Evolutionary conservation across 2,888 invertebrate species (phyloP), one percentile per base, ranked within the genome.

Genomic region (Steinernema carpocapsae): DNA sequence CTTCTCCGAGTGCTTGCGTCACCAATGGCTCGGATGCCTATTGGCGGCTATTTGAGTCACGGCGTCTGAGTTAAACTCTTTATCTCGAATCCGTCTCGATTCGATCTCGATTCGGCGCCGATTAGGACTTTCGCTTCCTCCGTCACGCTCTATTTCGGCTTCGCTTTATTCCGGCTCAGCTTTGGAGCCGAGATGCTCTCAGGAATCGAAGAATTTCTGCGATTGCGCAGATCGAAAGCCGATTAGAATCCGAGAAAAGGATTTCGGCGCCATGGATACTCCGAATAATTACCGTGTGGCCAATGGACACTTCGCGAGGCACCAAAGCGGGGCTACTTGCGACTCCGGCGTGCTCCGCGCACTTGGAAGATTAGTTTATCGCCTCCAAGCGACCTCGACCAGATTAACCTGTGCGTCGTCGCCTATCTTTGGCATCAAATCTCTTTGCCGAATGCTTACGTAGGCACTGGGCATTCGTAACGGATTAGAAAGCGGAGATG

Each of bases 191-290:
- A 3, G 37, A 37, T 37, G 37, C 37, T 37, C 37, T 37, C 37
- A 3, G 37, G 17, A 48, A 48, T 48, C 48, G n/a, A 19, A n/a
- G 48, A 48, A 48, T 56, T 56, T 56, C 56, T 56, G 24, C 26
- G 56, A 56, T 56, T 56, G 22, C 56, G 56, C 24, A 24, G 22
- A 24, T 26, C 6, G 32, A 37, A 32, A 64, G 64, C 64, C 64
- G 64, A 64, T 64, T 64, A 12, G 32, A 64, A 32, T 32, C 32
- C 32, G 29, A 64, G 64, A 64, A 64, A 64, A 64, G 64, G 64
- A 64, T 64, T 64, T 32, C 37, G 56, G 6, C 48, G 26, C 24
- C 22, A 64, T 32, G 48, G 26, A 7, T 56, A 64, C 64, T 64
- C 64, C 3, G 64, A 1, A 29, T 64, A 64, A 64, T 64, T 32